Evolutionary conservation across 2,888 invertebrate species (phyloP).

Genomic region (Bellardia bayeri): DNA sequence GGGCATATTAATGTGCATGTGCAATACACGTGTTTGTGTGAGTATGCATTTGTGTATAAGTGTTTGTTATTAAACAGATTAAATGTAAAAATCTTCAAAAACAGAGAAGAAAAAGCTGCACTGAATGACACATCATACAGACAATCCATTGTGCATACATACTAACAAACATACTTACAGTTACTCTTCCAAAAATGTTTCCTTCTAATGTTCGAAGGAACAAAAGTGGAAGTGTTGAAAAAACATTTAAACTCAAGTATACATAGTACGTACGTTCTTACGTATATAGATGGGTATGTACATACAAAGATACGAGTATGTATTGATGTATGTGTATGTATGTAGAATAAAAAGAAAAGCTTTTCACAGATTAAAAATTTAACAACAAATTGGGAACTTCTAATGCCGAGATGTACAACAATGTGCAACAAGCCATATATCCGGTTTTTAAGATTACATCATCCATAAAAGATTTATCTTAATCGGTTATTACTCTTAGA

Average conservation of each 20-base stretch:
- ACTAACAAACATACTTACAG: background rate
- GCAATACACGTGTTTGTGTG: slow-evolving; percentile 6
- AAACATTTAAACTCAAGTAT: slow-evolving; percentile 37
- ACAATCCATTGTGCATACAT: slow-evolving; percentile 32
- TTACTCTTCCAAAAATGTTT: slow-evolving; percentile 39
- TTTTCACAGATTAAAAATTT: slow-evolving; percentile 61
- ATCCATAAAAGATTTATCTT: background rate
- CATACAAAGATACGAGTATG: background rate
- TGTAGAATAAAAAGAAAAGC: slow-evolving; percentile 2
- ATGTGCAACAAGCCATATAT: slow-evolving; percentile 28
- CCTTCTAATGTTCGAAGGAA: slow-evolving; percentile 17
- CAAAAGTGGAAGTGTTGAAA: slow-evolving; percentile 63
- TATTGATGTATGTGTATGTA: no score
- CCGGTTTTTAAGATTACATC: background rate
- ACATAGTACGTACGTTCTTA: background rate
- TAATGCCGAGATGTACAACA: slow-evolving; percentile 49
- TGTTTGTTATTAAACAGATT: slow-evolving; percentile 69
- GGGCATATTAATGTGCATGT: background rate
- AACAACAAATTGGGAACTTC: slow-evolving; percentile 50
- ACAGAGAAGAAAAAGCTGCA: slow-evolving; percentile 10
- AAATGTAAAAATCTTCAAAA: slow-evolving; percentile 60
- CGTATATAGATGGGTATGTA: no score
- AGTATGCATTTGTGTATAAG: slow-evolving; percentile 20
- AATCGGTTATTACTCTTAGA: slow-evolving; percentile 29
- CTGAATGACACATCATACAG: slow-evolving; percentile 43